Percentiles rank a stretch among this genome's conserved stretches.
Conservation (phyloP, 2,797 vertebrate species). For the Anguilla megastoma region DNA sequence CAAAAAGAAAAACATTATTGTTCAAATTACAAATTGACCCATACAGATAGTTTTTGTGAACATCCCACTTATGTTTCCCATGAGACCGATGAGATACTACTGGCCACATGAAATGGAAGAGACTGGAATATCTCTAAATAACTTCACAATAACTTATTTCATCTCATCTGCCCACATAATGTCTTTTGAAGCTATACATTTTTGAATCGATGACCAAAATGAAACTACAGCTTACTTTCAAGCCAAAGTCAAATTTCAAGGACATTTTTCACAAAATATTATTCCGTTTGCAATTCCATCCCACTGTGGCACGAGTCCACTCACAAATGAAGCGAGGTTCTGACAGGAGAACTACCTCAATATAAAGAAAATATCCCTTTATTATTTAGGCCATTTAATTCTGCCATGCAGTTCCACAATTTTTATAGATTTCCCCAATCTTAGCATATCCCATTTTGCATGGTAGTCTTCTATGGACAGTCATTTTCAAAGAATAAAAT, state of each 20-base stretch:
- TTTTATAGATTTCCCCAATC: background rate
- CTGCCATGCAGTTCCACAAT: background rate
- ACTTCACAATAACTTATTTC: background rate
- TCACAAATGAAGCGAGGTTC: background rate
- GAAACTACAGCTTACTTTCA: too few species aligned
- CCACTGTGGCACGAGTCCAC: too few species aligned
- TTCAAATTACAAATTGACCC: background rate
- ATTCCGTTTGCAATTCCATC: too few species aligned
- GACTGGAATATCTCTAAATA: background rate
- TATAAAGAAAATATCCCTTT: background rate
- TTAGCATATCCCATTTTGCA: background rate
- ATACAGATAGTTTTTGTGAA: background rate
- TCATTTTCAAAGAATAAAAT: background rate
- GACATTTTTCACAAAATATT: too few species aligned
- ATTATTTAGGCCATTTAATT: background rate
- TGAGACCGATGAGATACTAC: background rate
- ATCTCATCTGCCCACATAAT: background rate
- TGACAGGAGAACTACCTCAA: background rate
- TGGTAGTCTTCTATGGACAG: background rate
- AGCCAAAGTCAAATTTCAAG: too few species aligned
- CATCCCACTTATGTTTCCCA: background rate
- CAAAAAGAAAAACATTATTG: background rate
- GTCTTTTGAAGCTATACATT: background rate
- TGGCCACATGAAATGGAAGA: background rate
- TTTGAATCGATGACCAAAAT: background rate